Evolutionary conservation across 2,888 invertebrate species (phyloP).

Genomic region (Agrochola circellaris): DNA sequence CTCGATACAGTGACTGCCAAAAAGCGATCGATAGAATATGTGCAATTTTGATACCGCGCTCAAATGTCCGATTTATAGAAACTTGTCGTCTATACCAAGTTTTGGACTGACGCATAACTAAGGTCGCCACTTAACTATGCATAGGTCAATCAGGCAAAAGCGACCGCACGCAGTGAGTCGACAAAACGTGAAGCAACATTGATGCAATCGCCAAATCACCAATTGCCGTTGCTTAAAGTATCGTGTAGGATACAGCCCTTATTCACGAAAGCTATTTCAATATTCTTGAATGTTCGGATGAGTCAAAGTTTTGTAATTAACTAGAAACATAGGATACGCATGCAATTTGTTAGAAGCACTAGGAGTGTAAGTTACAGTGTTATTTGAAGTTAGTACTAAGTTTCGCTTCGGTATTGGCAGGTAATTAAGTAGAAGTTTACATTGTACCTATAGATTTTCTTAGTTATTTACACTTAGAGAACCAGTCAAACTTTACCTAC

Average conservation of each 20-base stretch:
- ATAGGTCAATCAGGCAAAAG: not conserved
- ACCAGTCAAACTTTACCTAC: not conserved
- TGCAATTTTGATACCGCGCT: not conserved
- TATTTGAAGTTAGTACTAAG: constrained; percentile 27
- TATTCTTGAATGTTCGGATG: not conserved
- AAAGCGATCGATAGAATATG: no score
- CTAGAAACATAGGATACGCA: constrained; percentile 13
- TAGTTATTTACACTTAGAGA: not conserved
- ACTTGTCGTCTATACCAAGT: no score
- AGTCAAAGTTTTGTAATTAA: constrained; percentile 31
- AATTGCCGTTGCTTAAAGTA: not conserved
- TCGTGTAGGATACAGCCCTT: not conserved
- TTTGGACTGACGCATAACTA: not conserved
- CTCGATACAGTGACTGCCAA: no score
- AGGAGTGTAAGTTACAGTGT: constrained; percentile 16
- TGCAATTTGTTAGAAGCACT: constrained; percentile 36
- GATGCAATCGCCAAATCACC: not conserved
- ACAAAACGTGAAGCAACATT: not conserved
- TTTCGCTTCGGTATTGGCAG: constrained; percentile 31
- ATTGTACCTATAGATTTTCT: constrained; percentile 6
- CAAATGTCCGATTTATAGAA: not conserved
- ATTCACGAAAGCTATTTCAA: not conserved
- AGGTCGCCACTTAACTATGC: not conserved
- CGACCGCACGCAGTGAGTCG: not conserved
- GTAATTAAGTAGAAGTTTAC: constrained; percentile 17